Conservation (phyloP, 1,140 invertebrate species). For the Epicauta chinensis region DNA sequence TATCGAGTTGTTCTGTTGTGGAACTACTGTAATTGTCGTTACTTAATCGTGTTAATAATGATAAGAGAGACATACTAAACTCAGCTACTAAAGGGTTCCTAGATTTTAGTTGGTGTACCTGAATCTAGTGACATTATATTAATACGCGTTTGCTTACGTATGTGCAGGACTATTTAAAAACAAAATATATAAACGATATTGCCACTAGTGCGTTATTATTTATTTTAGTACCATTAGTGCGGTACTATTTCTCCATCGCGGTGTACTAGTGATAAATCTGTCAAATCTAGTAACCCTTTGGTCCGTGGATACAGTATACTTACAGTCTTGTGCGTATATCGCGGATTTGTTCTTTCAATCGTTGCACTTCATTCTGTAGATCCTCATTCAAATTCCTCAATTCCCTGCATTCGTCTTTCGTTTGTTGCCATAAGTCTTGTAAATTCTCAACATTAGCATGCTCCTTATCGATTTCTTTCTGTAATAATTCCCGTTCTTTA, state of each 20-base stretch:
- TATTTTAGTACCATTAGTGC: no score
- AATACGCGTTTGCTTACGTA: no score
- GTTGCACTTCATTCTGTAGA: constrained; percentile 45
- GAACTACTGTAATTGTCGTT: constrained; percentile 37
- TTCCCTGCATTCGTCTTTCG: constrained; percentile 48
- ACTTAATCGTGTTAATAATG: not conserved
- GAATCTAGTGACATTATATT: no score
- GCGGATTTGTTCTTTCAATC: constrained; percentile 42
- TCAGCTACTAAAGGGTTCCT: no score
- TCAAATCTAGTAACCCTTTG: no score
- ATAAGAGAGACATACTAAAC: no score
- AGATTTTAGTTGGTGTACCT: no score
- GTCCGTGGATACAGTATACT: constrained; percentile 34
- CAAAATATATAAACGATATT: no score
- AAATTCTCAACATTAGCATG: constrained; percentile 44
- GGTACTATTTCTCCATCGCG: no score
- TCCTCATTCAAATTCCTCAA: constrained; percentile 47
- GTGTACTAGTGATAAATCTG: no score
- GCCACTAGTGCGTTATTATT: no score
- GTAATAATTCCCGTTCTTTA: constrained; percentile 41
- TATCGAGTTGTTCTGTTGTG: constrained; percentile 46
- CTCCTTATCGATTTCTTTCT: constrained; percentile 46
- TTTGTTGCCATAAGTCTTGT: constrained; percentile 46
- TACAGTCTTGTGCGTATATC: constrained; percentile 50
- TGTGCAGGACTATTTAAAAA: no score